These are phyloP conservation scores for Syngnathus rostellatus DNA, from an alignment of 2,797 vertebrate species.

Conservation along the genomic window DNA sequence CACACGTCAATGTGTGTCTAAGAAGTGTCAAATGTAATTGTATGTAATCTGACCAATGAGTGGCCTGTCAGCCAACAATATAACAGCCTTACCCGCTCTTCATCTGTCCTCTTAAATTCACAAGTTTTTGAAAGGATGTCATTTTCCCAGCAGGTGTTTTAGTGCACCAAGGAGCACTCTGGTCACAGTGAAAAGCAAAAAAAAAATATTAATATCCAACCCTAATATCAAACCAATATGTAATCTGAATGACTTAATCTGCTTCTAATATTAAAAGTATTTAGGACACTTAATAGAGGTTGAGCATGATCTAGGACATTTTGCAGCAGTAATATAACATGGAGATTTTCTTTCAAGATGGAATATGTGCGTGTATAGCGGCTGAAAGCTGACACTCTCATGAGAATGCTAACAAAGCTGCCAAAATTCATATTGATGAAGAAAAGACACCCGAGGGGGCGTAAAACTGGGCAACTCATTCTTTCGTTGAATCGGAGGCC, in stretches of 20 bases:
- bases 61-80: not conserved
- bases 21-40: not conserved
- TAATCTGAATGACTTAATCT: too few relatives aligned
- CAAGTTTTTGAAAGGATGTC: not conserved
- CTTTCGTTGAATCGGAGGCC: slow-evolving; percentile 1
- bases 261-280: not conserved
- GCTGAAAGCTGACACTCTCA: slow-evolving; percentile 36
- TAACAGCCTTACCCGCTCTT: not conserved
- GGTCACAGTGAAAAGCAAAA: not conserved
- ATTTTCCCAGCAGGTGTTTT: slow-evolving; percentile 5
- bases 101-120: not conserved
- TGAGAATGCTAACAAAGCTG: slow-evolving; percentile 29
- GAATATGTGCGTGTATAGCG: slow-evolving; percentile 7
- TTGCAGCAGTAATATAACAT: not conserved
- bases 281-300: not conserved
- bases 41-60: slow-evolving; percentile 3
- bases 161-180: not conserved
- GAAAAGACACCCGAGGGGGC: slow-evolving; percentile 12
- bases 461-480: slow-evolving; percentile 17
- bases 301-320: not conserved
- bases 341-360: slow-evolving; percentile 1
- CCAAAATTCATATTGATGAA: slow-evolving; percentile 28
- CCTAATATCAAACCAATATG: too few relatives aligned
- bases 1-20: not conserved
- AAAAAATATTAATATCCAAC: not conserved